A percentile compares a stretch with the other conserved stretches of the same genome.
phyloP scores from a whole-genome alignment of 30 jellyfish, hydroid and myxozoan genomes.

The Pelagia noctiluca region DNA sequence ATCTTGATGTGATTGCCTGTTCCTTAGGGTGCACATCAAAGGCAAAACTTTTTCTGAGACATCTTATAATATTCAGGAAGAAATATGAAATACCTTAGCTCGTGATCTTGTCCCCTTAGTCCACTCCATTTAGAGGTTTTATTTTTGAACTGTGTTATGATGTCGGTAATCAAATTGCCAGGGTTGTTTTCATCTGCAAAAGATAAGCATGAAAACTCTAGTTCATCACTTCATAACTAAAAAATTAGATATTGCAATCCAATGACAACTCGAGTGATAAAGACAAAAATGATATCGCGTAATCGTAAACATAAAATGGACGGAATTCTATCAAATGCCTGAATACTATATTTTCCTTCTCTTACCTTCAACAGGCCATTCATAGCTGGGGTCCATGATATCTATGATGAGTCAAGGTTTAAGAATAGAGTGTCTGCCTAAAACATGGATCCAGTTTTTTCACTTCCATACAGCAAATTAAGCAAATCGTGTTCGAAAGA shows the following conservation, averaged over 20 bases:
- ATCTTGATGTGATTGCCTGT: no score
- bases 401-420: constrained; percentile 30
- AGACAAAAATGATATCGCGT: no score
- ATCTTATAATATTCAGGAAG: no score
- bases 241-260: neutral
- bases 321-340: neutral
- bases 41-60: no score
- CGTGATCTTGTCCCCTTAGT: constrained; percentile 68
- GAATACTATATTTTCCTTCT: neutral
- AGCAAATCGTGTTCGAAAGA: no score
- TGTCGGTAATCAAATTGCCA: constrained; percentile 24
- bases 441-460: no score
- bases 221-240: neutral
- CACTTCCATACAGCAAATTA: no score
- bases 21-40: no score
- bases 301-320: no score
- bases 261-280: no score
- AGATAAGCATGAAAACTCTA: neutral
- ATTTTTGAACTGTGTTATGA: constrained; percentile 42
- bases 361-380: constrained; percentile 44
- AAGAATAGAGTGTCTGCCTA: no score
- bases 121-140: constrained; percentile 80
- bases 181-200: constrained; percentile 65
- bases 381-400: constrained; percentile 60
- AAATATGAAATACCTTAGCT: constrained; percentile 44